Evolutionary conservation across 2,888 invertebrate genomes (phyloP).

Genomic region (Callyntrura sp.): DNA sequence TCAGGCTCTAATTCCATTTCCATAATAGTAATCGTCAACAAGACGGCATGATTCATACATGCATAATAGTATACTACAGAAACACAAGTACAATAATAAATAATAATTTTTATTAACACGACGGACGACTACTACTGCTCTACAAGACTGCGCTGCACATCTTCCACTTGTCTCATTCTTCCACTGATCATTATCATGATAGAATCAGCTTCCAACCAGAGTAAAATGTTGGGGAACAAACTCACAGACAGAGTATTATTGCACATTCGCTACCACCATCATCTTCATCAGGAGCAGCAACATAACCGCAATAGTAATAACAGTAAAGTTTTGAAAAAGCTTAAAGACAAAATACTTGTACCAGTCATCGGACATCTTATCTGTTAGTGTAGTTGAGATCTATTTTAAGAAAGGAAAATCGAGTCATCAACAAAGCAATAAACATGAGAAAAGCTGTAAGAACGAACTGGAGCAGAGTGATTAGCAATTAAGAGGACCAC

Average conservation of each 20-base stretch:
- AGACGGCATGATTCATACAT: neutral
- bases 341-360: slow-evolving; percentile 16
- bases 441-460: neutral
- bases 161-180: slow-evolving; percentile 56
- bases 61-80: neutral
- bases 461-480: slow-evolving; percentile 46
- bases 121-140: slow-evolving; percentile 11
- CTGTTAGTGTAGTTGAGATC: neutral
- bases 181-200: slow-evolving; percentile 65
- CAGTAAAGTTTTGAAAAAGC: neutral
- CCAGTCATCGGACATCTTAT: neutral
- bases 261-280: neutral
- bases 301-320: slow-evolving; percentile 8
- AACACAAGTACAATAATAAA: slow-evolving; percentile 46
- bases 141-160: slow-evolving; percentile 63
- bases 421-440: neutral
- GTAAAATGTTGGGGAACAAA: slow-evolving; percentile 65
- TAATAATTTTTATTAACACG: slow-evolving; percentile 15
- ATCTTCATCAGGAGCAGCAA: neutral
- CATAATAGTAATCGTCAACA: slow-evolving; percentile 51
- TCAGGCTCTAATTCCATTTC: slow-evolving; percentile 52
- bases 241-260: slow-evolving; percentile 24
- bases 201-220: slow-evolving; percentile 48
- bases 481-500: slow-evolving; percentile 5
- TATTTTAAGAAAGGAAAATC: neutral